Evolutionary conservation across 2,113 vertebrate genomes (phyloP).

Genomic region (Gymnobelideus leadbeateri): DNA sequence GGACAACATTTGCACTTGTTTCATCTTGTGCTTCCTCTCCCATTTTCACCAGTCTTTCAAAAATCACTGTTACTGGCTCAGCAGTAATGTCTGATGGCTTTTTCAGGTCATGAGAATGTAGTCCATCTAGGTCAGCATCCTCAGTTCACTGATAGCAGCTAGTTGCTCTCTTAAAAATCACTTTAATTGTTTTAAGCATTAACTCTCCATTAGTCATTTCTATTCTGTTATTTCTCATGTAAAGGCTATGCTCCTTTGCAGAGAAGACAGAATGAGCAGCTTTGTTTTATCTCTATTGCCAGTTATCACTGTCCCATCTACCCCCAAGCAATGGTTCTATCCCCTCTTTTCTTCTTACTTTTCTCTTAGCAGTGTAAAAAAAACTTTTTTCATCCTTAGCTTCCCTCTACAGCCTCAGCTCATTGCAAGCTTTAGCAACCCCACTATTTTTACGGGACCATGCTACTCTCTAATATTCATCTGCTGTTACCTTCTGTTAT

Average conservation of each 20-base stretch:
- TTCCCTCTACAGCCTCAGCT: neutral
- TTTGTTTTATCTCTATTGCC: neutral
- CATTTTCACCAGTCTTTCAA: neutral
- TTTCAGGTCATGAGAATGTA: neutral
- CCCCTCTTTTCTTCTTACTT: neutral
- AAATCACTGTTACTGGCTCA: neutral
- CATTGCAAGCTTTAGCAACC: neutral
- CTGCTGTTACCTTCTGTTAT: neutral
- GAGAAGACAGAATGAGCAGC: neutral
- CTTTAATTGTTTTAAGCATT: neutral
- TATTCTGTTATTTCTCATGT: neutral
- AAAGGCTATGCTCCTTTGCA: neutral
- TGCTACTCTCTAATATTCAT: neutral
- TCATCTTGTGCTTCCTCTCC: neutral
- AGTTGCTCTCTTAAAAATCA: neutral
- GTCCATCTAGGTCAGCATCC: neutral
- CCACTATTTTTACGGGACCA: neutral
- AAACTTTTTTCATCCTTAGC: neutral
- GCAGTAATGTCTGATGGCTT: neutral
- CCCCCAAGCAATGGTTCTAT: neutral
- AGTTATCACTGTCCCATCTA: neutral
- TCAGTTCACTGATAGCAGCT: neutral
- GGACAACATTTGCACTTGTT: neutral
- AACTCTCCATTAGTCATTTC: neutral
- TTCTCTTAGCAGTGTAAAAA: neutral